Conservation (phyloP, 2,797 vertebrate genomes). For the Nannoperca obscura region DNA sequence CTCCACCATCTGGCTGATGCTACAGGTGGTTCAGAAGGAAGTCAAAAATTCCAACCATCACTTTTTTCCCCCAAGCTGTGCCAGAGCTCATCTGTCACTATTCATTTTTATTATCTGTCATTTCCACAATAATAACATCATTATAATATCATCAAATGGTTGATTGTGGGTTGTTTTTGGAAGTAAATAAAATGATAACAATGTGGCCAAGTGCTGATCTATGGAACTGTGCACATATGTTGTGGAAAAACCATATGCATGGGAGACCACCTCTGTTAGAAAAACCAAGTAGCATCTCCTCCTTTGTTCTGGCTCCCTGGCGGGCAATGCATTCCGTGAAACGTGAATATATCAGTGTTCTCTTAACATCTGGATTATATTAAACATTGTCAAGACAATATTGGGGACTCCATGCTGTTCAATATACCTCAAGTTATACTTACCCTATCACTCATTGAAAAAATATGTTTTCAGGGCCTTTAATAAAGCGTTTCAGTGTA, state of each 20-base stretch:
- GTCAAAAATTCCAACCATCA: constrained; percentile 58
- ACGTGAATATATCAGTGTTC: background rate
- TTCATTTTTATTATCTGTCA: constrained; percentile 35
- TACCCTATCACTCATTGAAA: no score
- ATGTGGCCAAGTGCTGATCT: background rate
- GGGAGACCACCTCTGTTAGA: background rate
- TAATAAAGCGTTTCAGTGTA: background rate
- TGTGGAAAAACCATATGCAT: background rate
- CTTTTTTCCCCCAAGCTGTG: constrained; percentile 33
- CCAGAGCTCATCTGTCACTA: constrained; percentile 46
- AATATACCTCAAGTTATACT: background rate
- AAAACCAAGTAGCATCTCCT: background rate
- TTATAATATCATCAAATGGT: constrained; percentile 15
- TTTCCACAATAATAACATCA: constrained; percentile 33
- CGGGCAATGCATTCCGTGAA: background rate
- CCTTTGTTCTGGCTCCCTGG: background rate
- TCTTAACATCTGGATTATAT: constrained; percentile 2
- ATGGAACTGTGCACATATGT: background rate
- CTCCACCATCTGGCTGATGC: constrained; percentile 71
- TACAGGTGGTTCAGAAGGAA: constrained; percentile 70
- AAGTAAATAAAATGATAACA: background rate
- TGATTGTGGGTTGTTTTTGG: constrained; percentile 17
- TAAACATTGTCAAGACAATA: constrained; percentile 1
- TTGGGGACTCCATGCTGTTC: background rate
- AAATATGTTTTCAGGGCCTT: background rate